Percentiles rank a stretch among this genome's conserved stretches.
phyloP scores from a whole-genome alignment of 2,797 vertebrate species.

The Simalia tracyae region DNA sequence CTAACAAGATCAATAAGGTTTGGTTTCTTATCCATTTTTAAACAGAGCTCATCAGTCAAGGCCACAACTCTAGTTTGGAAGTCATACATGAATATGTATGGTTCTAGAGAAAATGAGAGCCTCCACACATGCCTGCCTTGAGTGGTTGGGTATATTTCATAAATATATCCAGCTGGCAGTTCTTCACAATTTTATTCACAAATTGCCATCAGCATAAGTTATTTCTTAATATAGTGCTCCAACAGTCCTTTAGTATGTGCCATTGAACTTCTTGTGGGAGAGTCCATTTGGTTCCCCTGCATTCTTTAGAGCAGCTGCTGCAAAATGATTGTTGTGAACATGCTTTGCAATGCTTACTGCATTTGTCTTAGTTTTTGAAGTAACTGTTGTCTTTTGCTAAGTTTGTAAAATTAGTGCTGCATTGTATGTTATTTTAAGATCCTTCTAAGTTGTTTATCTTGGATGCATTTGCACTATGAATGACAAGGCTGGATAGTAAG shows the following conservation, averaged over 20 bases:
- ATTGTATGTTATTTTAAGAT: neutral
- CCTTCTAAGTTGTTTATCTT: neutral
- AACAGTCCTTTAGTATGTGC: neutral
- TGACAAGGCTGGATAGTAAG: neutral
- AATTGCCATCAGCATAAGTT: neutral
- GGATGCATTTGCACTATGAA: neutral
- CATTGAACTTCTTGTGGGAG: neutral
- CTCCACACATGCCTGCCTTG: neutral
- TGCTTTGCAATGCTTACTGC: neutral
- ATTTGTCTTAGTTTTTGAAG: neutral
- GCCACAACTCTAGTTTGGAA: neutral
- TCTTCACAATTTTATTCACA: neutral
- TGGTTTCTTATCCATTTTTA: neutral
- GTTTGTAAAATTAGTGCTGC: neutral
- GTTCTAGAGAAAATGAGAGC: neutral
- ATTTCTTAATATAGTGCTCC: neutral
- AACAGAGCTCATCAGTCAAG: neutral
- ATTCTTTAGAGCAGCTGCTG: neutral
- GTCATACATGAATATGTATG: neutral
- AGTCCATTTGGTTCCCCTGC: neutral
- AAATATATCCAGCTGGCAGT: neutral
- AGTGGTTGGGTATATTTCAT: neutral
- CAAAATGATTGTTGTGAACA: neutral
- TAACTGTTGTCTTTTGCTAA: neutral
- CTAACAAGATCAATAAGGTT: neutral